phyloP scores from a whole-genome alignment of 2,113 vertebrate species.

The Channa maculata region DNA sequence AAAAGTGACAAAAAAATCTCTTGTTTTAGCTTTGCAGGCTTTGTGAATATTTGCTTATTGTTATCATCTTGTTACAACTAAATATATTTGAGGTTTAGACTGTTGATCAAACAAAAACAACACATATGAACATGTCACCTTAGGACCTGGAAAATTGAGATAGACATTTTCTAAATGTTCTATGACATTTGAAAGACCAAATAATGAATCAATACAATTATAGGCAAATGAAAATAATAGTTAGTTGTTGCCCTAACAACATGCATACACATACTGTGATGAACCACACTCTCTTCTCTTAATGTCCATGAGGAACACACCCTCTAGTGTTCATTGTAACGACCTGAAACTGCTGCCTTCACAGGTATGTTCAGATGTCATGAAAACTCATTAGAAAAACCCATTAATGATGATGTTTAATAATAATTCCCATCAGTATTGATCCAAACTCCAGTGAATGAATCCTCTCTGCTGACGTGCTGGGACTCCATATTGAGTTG shows the following conservation, averaged over 20 bases:
- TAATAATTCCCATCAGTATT: neutral
- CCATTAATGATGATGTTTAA: neutral
- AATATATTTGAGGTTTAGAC: too few species aligned
- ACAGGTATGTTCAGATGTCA: neutral
- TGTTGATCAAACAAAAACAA: neutral
- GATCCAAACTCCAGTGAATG: constrained; percentile 2
- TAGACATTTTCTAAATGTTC: neutral
- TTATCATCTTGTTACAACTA: neutral
- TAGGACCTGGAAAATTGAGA: neutral
- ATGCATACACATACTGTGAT: too few species aligned
- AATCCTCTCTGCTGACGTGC: neutral
- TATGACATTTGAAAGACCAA: neutral
- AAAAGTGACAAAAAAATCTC: too few species aligned
- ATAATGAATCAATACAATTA: rapidly evolving
- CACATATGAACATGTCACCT: neutral
- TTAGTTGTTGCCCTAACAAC: neutral
- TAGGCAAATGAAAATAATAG: neutral
- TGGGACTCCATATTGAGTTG: constrained; percentile 56
- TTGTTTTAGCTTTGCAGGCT: too few species aligned
- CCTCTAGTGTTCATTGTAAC: constrained; percentile 59
- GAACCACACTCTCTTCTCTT: neutral
- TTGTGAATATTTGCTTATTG: neutral
- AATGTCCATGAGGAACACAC: constrained; percentile 45
- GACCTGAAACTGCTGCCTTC: constrained; percentile 13
- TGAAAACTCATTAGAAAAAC: neutral